Percentiles rank a stretch among this genome's conserved stretches.
These are phyloP conservation scores for Carpatolechia fugitivella DNA, from an alignment of 2,888 invertebrate species.

Conservation along the genomic window DNA sequence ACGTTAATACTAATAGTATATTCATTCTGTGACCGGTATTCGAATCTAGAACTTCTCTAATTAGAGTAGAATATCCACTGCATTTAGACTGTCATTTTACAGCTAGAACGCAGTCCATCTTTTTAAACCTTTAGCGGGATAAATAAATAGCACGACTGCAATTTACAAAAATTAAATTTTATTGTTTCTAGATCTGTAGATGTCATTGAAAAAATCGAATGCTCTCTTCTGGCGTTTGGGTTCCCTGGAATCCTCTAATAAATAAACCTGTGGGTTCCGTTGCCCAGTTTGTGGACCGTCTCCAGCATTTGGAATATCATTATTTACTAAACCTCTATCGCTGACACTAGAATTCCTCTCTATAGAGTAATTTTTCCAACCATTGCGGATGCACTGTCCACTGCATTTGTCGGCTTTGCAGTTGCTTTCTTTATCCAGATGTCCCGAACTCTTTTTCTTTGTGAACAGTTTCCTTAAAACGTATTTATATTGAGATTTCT, in stretches of 20 bases:
- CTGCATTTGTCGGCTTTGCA: not conserved
- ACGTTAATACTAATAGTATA: too few species aligned
- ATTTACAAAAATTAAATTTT: too few species aligned
- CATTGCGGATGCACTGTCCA: not conserved
- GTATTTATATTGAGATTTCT: not conserved
- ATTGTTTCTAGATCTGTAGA: not conserved
- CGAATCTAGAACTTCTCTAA: too few species aligned
- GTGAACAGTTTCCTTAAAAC: not conserved
- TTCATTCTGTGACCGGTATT: too few species aligned
- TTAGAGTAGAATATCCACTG: too few species aligned
- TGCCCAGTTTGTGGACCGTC: not conserved
- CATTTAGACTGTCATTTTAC: too few species aligned
- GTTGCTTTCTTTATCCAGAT: not conserved
- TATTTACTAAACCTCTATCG: not conserved
- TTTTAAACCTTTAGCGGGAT: too few species aligned
- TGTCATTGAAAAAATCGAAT: not conserved
- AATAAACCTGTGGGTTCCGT: not conserved
- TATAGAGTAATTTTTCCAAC: not conserved
- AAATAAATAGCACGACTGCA: too few species aligned
- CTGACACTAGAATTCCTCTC: not conserved
- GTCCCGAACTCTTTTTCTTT: not conserved
- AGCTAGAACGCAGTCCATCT: too few species aligned
- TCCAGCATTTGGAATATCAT: not conserved
- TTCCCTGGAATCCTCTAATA: not conserved
- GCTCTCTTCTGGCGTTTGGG: not conserved